Evolutionary conservation across 2,797 vertebrate species (phyloP), one percentile per base, ranked within the genome.

Genomic region (Paramormyrops hopkinsi): DNA sequence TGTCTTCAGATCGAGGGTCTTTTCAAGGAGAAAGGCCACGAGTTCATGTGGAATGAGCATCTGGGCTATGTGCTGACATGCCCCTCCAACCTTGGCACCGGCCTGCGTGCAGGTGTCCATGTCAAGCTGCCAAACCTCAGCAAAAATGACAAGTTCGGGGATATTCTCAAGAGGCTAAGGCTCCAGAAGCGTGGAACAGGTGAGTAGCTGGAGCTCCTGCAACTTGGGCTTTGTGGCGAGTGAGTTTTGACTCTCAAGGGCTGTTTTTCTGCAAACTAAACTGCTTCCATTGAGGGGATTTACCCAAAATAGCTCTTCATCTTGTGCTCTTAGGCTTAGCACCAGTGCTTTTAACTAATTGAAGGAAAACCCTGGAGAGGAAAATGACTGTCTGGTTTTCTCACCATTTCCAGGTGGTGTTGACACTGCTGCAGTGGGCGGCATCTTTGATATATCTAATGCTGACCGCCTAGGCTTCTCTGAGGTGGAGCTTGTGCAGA

Each of bases 401-500:
- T n/a, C 17, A 8, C 29, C 0, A 6, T 86, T 51, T 89, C 1
- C 91, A 98, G 97, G 97, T 89, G 97, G 97, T 17, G 97, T 98
- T 89, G 97, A 98, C 92, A 98, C 97, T 0, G 97, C 97, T n/a
- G 97, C 97, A 7, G 97, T 97, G 1, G 97, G 97, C 0, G 97
- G 97, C 0, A 93, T 97, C 88, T 98, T 97, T 8, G 97, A 97
- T 86, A 91, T 97, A 93, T 97, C 97, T 92, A 97, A 99, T 0
- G 97, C 98, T 0, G 98, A 99, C 94, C 97, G 98, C 33, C 96
- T 99, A 89, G 98, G 98, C 88, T 97, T 97, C 94, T 98, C 97
- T 0, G 97, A 98, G 94, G 97, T 97, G 90, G 97, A 97, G 92
- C 94, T 97, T 94, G 97, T 98, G 88, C 97, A 98, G 94, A 97